Evolutionary conservation across 1,140 invertebrate genomes (phyloP).

Genomic region (Orchestia grillus): DNA sequence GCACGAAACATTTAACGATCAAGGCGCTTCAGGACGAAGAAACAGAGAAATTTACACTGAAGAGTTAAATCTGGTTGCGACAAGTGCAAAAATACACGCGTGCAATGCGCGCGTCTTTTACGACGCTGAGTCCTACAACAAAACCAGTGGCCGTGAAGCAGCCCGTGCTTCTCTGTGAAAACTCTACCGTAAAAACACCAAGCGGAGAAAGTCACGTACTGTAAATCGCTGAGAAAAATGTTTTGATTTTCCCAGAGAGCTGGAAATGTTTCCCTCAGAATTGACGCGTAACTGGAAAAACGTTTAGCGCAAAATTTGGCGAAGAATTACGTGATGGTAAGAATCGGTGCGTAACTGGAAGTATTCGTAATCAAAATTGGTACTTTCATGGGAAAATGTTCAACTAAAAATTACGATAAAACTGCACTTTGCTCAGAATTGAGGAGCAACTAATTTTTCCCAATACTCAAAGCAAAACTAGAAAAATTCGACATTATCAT

Average conservation of each 20-base stretch:
- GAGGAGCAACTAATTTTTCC: background rate
- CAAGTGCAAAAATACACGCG: too few species aligned
- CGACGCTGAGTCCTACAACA: background rate
- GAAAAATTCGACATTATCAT: background rate
- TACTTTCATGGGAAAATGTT: background rate
- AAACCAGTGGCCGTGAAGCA: background rate
- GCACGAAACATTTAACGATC: too few species aligned
- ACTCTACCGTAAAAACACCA: background rate
- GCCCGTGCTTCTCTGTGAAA: background rate
- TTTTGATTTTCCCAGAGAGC: background rate
- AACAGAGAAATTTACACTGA: too few species aligned
- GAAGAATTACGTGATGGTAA: background rate
- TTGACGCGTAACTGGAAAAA: background rate
- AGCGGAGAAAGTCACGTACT: slow-evolving; percentile 19
- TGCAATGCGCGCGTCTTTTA: background rate
- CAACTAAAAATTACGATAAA: background rate
- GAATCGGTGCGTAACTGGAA: background rate
- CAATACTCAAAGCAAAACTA: background rate
- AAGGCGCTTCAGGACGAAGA: too few species aligned
- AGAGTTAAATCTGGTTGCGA: too few species aligned
- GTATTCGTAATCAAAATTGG: background rate
- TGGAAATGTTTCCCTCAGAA: background rate
- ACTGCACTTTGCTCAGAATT: background rate
- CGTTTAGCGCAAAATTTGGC: background rate
- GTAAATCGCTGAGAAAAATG: background rate